phyloP scores from a whole-genome alignment of 2,888 invertebrate genomes.

The Anorthoa munda region DNA sequence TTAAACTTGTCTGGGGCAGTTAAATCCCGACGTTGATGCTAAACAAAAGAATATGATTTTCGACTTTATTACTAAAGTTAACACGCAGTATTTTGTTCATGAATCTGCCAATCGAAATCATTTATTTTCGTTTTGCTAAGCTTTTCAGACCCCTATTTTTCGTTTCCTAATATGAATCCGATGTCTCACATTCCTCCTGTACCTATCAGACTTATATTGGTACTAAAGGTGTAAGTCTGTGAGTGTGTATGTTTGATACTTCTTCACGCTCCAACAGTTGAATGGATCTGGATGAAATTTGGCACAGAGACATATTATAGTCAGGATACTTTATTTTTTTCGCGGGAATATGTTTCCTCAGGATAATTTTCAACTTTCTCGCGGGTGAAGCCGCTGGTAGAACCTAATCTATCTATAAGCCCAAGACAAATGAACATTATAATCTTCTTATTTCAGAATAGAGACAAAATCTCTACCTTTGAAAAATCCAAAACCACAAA shows the following conservation, averaged over 20 bases:
- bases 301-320: too few species aligned
- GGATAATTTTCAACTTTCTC: too few species aligned
- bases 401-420: background rate
- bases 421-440: background rate
- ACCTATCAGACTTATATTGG: too few species aligned
- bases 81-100: background rate
- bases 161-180: background rate
- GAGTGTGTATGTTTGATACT: too few species aligned
- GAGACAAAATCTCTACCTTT: too few species aligned
- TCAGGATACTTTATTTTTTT: too few species aligned
- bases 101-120: background rate
- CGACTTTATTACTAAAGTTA: conserved; percentile 1
- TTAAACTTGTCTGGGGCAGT: conserved; percentile 36
- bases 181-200: background rate
- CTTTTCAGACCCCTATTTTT: background rate
- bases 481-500: background rate
- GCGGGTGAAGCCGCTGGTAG: too few species aligned
- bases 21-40: conserved; percentile 23
- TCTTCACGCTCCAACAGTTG: too few species aligned
- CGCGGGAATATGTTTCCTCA: too few species aligned
- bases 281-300: too few species aligned
- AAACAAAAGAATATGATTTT: conserved; percentile 47
- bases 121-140: conserved; percentile 2
- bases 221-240: too few species aligned
- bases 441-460: background rate